Evolutionary conservation across 2,888 invertebrate genomes (phyloP), one percentile per base, ranked within the genome.

Genomic region (Cantharis rufa): DNA sequence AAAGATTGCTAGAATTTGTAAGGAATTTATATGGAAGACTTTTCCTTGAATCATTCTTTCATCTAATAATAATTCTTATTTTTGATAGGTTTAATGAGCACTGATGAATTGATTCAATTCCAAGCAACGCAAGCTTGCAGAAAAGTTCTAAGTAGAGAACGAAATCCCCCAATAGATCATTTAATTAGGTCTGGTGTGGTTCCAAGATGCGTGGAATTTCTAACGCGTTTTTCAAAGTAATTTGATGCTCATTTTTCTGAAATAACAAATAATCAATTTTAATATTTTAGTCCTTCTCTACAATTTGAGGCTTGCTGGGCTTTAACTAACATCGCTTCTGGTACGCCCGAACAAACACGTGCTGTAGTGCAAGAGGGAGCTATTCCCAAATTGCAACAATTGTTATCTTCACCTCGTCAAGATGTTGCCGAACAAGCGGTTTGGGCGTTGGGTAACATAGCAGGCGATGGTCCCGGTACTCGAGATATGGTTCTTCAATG

Each of bases 301-400:
- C 96, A 98, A 87, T 99, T 99, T 89, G 99, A 99, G 89, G 95
- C 98, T 0, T 95, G 98, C 0, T 99, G 99, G 99, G 98, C 98
- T 0, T 89, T 99, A 74, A 99, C 99, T 24, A 99, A 99, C 86
- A 96, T 99, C 72, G 98, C 99, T 0, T 98, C 98, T 0, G 99
- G 99, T 10, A 96, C 96, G 0, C 93, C 95, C 0, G 94, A 94
- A 0, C 98, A 99, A 87, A 99, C 99, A 0, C 91, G 93, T 82
- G 93, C 94, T 15, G 97, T 98, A 0, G 93, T 98, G 0, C 90
- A 94, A 86, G 92, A 93, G 61, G 95, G 96, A n/a, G 98, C 97
- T 0, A 91, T 99, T 18, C 95, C 95, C 0, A 93, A 93, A 77
- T 91, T 99, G 71, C 92, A 97, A 18, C 86, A 89, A 0, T 89